These are phyloP conservation scores for Bombus huntii DNA, from an alignment of 1,140 invertebrate genomes.

Conservation along the genomic window DNA sequence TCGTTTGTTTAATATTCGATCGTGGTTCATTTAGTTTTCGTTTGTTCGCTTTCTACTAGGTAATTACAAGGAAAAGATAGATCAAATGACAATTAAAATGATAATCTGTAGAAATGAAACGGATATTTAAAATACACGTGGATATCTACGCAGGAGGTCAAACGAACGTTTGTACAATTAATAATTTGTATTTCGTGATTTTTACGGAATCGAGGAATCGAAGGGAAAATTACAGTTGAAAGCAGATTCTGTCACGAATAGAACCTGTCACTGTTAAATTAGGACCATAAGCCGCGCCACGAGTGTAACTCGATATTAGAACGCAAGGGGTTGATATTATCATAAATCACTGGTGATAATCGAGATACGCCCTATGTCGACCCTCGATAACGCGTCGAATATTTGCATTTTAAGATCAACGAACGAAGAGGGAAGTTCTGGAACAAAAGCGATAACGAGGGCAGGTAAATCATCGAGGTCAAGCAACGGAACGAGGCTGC, in stretches of 20 bases:
- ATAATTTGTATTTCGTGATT: no score
- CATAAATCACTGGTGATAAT: not conserved
- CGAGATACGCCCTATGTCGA: not conserved
- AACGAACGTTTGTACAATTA: no score
- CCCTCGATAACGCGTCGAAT: not conserved
- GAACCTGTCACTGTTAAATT: not conserved
- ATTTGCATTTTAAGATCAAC: slow-evolving; percentile 11
- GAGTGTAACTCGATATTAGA: not conserved
- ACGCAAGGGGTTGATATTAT: not conserved
- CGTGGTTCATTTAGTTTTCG: not conserved
- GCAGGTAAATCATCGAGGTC: not conserved
- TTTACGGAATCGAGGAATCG: no score
- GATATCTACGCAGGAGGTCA: no score
- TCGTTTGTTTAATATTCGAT: no score
- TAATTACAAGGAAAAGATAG: not conserved
- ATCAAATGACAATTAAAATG: not conserved
- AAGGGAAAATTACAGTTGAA: no score
- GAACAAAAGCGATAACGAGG: not conserved
- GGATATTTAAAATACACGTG: not conserved
- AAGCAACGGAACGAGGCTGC: not conserved
- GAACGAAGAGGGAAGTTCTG: not conserved
- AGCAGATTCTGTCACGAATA: no score
- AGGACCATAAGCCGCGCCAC: not conserved
- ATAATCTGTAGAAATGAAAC: not conserved
- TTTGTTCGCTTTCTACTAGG: no score